phyloP scores from a whole-genome alignment of 2,113 vertebrate genomes.

The Noctilio leporinus region DNA sequence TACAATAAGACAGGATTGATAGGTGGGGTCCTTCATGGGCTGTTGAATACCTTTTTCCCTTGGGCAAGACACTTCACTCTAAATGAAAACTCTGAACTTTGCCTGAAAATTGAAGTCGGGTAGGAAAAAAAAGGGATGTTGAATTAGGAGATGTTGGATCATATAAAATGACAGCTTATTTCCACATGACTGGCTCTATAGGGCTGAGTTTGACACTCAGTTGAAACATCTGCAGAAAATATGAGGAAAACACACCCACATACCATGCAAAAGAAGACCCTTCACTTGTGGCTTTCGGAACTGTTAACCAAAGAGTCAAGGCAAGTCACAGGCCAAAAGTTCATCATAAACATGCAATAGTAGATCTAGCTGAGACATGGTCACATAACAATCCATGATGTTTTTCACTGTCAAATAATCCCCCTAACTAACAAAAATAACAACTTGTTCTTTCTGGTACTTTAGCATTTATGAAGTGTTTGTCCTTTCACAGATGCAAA shows the following conservation, averaged over 20 bases:
- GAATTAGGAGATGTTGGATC: not conserved
- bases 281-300: not conserved
- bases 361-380: not conserved
- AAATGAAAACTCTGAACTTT: not conserved
- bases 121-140: not conserved
- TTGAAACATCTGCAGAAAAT: conserved; percentile 33
- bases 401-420: not conserved
- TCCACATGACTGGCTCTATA: not conserved
- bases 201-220: not conserved
- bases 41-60: not conserved
- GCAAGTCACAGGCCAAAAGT: conserved; percentile 1
- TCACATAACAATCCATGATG: not conserved
- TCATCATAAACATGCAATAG: not conserved
- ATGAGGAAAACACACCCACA: not conserved
- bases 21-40: not conserved
- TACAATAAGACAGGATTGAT: not conserved
- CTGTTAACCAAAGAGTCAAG: not conserved
- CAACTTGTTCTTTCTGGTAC: not conserved
- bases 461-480: not conserved
- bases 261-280: not conserved
- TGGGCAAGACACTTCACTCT: not conserved
- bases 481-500: not conserved
- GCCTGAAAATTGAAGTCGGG: not conserved
- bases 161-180: conserved; percentile 9
- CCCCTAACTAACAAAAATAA: not conserved